Evolutionary conservation across 1,140 invertebrate genomes (phyloP), one percentile per base, ranked within the genome.

Genomic region (Schlechtendalia chinensis): DNA sequence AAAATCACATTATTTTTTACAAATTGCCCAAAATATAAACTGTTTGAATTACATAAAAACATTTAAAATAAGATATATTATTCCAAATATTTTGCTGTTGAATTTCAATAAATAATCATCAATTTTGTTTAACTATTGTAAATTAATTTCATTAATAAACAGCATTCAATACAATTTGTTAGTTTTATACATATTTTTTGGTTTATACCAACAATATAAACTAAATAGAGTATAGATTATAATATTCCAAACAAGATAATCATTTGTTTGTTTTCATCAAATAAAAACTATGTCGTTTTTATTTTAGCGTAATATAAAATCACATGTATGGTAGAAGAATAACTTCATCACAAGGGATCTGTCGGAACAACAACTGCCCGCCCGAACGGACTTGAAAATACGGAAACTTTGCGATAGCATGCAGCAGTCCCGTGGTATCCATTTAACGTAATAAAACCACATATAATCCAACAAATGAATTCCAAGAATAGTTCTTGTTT

Each of bases 261-360:
- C 10, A 12, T 67, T 65, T 67, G 27, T 67, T 12, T 39, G n/a
- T 67, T 39, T 39, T 45, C 19, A 32, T 65, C 61, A 39, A 39
- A 67, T 67, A 67, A 39, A 22, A n/a, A n/a, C n/a, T 67, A 32
- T n/a, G 11, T 39, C 8, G 8, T 39, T 39, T 22, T 65, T 32
- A n/a, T n/a, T 12, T n/a, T 50, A 69, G 16, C 1, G 45, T 4
- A 69, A 59, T 4, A 27, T 24, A 59, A 59, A 50, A 50, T 69
- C 14, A 19, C 2, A 69, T 24, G 17, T 54, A 54, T 14, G 5
- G 39, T 22, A 69, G 67, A 50, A 24, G 16, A 69, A 50, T 69
- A 69, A 50, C 22, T 50, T 69, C 22, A 50, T 69, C 67, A 50
- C 45, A 50, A 27, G 22, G 39, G 67, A 69, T 69, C 67, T 69